Evolutionary conservation across 2,113 vertebrate genomes (phyloP), one percentile per base, ranked within the genome.

Genomic region (Pseudonaja textilis): DNA sequence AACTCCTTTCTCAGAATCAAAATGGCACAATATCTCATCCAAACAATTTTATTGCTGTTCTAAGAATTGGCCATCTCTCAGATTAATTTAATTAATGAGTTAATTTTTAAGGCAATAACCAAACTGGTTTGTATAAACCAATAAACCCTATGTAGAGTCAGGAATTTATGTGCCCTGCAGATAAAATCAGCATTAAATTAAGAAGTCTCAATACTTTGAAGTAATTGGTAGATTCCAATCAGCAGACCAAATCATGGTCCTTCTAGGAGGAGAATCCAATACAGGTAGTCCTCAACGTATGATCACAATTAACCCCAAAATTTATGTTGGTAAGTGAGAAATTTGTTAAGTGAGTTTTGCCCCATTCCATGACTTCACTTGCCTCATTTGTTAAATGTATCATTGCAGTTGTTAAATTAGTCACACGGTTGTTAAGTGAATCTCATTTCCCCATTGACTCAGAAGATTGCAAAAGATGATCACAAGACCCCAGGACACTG

Each of bases 31-130:
- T 42, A 59, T 10, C 90, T 96, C 93, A 92, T 94, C 95, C 95
- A 96, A 93, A 86, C 34, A 91, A 69, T 91, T 93, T 93, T 88
- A 89, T 57, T 95, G 89, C 93, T 56, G 50, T 91, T 26, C 88
- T 94, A 89, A 90, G 91, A 95, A 86, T 81, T 61, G 57, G 93
- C 94, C 92, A 95, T 92, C 93, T 95, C 93, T 93, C 91, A 96
- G 93, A 91, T 90, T 92, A 90, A 94, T 97, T 94, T 42, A 85
- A 94, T 96, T 95, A 89, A 96, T 93, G 94, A 96, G 88, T 92
- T 34, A 88, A 88, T 64, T 42, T 85, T 93, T 39, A 26, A 86
- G 56, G 85, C 90, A 90, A 93, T 93, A 93, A 88, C 8, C 57
- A 57, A 93, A 81, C 26, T 89, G 81, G 89, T 90, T 55, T 93